A percentile compares a stretch with the other conserved stretches of the same genome.
Conservation (phyloP, 2,113 vertebrate genomes). For the Limnothrissa miodon region DNA sequence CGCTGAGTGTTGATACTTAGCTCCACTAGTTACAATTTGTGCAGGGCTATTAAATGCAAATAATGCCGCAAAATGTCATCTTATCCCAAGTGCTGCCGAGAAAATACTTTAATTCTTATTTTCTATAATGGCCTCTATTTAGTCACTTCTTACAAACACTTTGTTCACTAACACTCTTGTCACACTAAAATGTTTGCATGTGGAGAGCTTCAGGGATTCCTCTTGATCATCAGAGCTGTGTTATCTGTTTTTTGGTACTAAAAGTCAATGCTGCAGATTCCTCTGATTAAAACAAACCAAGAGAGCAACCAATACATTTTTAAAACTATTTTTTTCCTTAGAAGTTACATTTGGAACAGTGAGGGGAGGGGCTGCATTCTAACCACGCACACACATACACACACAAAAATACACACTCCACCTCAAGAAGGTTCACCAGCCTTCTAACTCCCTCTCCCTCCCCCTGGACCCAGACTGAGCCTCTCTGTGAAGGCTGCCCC, state of each 20-base stretch:
- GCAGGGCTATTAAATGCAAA: conserved; percentile 29
- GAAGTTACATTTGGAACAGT: not conserved
- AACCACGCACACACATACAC: not conserved
- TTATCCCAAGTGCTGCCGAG: conserved; percentile 13
- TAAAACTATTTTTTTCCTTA: not conserved
- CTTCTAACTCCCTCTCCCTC: conserved; percentile 6
- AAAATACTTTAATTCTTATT: conserved; percentile 45
- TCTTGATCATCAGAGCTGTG: not conserved
- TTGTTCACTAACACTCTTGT: not conserved
- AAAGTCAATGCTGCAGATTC: not conserved
- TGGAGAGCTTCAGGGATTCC: not conserved
- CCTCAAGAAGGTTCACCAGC: not conserved
- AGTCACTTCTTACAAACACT: conserved; percentile 18
- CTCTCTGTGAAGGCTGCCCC: conserved; percentile 56
- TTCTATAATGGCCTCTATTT: conserved; percentile 47
- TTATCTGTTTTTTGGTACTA: not conserved
- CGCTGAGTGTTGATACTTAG: conserved; percentile 16
- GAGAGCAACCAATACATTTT: not conserved
- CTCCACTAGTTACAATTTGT: conserved; percentile 51
- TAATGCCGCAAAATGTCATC: conserved; percentile 5
- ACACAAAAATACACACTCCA: conserved; percentile 2
- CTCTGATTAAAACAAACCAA: not conserved
- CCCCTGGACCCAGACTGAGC: conserved; percentile 52
- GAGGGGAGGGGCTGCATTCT: not conserved
- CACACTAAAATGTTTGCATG: not conserved